Percentiles rank a stretch among this genome's conserved stretches.
Evolutionary conservation across 2,113 vertebrate genomes (phyloP).

Genomic region (Columba janthina): DNA sequence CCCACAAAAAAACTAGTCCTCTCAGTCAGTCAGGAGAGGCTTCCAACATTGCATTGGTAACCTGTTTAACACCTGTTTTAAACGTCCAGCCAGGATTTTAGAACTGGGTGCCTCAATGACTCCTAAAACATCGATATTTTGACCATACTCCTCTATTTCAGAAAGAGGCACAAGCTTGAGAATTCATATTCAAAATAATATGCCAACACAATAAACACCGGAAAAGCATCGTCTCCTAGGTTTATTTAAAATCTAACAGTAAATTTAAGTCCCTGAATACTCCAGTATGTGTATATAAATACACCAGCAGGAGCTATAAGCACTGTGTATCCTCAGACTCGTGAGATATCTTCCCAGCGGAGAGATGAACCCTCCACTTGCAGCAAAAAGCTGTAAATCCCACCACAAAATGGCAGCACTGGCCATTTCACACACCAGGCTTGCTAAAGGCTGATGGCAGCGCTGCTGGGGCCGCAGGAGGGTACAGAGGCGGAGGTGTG

Average conservation of each 20-base stretch:
- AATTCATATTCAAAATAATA: background rate
- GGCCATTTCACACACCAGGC: background rate
- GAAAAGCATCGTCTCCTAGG: background rate
- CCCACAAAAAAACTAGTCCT: background rate
- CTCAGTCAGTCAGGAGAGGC: background rate
- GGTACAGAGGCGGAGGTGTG: background rate
- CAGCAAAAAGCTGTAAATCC: background rate
- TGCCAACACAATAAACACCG: background rate
- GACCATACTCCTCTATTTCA: background rate
- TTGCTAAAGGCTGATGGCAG: background rate
- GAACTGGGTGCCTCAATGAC: background rate
- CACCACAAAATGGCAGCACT: constrained; percentile 20
- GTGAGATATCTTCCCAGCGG: background rate
- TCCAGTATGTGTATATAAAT: background rate
- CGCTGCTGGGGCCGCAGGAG: fast-evolving
- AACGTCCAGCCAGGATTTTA: background rate
- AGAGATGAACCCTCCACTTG: background rate
- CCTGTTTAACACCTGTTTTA: background rate
- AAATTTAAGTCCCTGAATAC: background rate
- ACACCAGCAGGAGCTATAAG: background rate
- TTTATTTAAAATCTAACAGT: constrained; percentile 8
- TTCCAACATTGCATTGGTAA: background rate
- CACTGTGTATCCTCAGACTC: background rate
- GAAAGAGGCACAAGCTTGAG: background rate
- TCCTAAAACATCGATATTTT: background rate